Evolutionary conservation across 2,113 vertebrate species (phyloP).

Genomic region (Conger conger): DNA sequence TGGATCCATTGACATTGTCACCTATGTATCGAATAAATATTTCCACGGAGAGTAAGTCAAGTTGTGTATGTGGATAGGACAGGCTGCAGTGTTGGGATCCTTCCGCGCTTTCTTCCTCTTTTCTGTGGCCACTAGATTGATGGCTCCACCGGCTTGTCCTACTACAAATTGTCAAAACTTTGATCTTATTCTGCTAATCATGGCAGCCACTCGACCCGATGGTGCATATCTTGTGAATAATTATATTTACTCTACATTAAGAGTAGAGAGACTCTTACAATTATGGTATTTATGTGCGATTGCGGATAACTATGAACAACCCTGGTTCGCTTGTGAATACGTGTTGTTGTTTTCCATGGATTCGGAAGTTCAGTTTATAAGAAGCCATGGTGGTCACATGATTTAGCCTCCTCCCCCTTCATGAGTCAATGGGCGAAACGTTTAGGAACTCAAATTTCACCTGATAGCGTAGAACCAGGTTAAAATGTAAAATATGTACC

Average conservation of each 20-base stretch:
- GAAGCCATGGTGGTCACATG: slow-evolving; percentile 50
- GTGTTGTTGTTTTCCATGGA: slow-evolving; percentile 4
- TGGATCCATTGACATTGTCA: slow-evolving; percentile 62
- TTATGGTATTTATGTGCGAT: neutral
- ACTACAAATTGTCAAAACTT: slow-evolving; percentile 30
- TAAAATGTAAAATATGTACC: neutral
- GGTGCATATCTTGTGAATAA: neutral
- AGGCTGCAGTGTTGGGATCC: neutral
- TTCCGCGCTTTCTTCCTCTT: neutral
- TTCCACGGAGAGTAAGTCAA: neutral
- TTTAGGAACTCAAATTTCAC: too few relatives aligned
- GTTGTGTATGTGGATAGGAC: neutral
- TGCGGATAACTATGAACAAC: neutral
- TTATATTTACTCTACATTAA: neutral
- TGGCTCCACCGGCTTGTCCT: neutral
- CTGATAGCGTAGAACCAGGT: neutral
- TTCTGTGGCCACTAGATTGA: neutral
- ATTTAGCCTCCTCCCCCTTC: slow-evolving; percentile 21
- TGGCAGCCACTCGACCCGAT: neutral
- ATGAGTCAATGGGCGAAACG: neutral
- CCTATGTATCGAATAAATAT: neutral
- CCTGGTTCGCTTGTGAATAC: neutral
- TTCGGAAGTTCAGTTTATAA: slow-evolving; percentile 51
- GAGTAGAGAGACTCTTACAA: neutral
- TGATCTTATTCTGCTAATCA: slow-evolving; percentile 21